Evolutionary conservation across 2,113 vertebrate genomes (phyloP), one percentile per base, ranked within the genome.

Genomic region (Misgurnus mizolepis): DNA sequence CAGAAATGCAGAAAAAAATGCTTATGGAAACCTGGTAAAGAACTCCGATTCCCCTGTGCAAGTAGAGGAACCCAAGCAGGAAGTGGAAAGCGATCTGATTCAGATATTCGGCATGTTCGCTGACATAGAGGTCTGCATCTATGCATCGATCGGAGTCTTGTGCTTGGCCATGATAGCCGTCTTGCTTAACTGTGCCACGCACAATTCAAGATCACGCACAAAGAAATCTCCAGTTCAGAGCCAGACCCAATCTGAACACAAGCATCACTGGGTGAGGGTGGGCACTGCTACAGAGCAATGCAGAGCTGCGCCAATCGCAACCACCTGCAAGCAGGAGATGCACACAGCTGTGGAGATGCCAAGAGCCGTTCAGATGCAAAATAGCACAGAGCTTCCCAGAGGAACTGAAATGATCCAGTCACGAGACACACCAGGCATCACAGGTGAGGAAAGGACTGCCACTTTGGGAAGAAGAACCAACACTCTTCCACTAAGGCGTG

Each of bases 121-220:
- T 0, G 95, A 98, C 78, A 71, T 98, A 85, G 97, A 98, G 87
- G 94, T 97, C 1, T 95, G 96, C 1, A 96, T 98, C 92, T 98
- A 97, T 0, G 93, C 95, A 0, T 81, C 98, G 69, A 86, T 96
- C 55, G 97, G 94, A 0, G 94, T 98, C 69, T 96, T 95, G 72
- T 95, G 95, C 85, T 85, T 98, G 81, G 94, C 95, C 2, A 94
- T 98, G 61, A 78, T 98, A 7, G 96, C 95, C 27, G 95, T 98
- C 90, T 87, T 99, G 0, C 89, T 96, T 65, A 98, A 98, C 76
- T 99, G 96, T 0, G 93, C 90, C 78, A 92, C 95, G 5, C 95
- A 96, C n/a, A 94, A 92, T 0, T 53, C 95, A 0, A 94, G 93
- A 84, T 94, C 94, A 85, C 89, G 92, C 7, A 93, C 90, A 72